These are phyloP conservation scores for Choreutis nemorana DNA, from an alignment of 2,888 invertebrate species.

Conservation along the genomic window DNA sequence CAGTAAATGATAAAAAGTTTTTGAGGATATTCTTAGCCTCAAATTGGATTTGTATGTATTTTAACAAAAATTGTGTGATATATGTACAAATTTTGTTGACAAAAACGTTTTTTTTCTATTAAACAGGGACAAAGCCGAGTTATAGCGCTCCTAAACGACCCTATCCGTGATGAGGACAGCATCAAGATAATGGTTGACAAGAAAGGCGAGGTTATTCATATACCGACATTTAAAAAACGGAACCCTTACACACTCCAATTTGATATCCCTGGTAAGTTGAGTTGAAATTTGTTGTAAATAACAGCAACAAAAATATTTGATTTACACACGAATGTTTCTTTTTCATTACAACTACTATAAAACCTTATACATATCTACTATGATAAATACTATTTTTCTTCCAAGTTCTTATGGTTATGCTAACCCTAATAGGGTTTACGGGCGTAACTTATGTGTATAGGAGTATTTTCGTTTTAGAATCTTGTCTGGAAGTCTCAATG, in stretches of 20 bases:
- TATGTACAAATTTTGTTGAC: too few relatives aligned
- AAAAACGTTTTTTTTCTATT: too few relatives aligned
- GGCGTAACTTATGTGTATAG: background rate
- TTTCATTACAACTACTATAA: too few relatives aligned
- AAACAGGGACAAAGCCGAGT: slow-evolving; percentile 85
- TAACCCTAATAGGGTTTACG: background rate
- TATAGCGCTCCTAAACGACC: slow-evolving; percentile 80
- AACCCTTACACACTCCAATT: slow-evolving; percentile 88
- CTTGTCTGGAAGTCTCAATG: slow-evolving; percentile 83
- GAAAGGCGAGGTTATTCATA: slow-evolving; percentile 79
- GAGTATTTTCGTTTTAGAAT: slow-evolving; percentile 51
- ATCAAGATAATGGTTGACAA: slow-evolving; percentile 82
- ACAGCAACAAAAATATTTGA: background rate
- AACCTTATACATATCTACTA: too few relatives aligned
- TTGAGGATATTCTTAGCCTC: too few relatives aligned
- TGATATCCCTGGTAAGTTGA: slow-evolving; percentile 76
- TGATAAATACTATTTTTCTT: too few relatives aligned
- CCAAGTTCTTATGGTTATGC: too few relatives aligned
- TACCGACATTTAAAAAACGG: slow-evolving; percentile 77
- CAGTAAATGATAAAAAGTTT: too few relatives aligned
- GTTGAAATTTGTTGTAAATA: background rate
- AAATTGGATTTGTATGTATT: too few relatives aligned
- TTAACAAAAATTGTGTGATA: too few relatives aligned
- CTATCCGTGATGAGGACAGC: slow-evolving; percentile 78
- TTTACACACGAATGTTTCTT: background rate